Percentiles rank a stretch among this genome's conserved stretches.
These are phyloP conservation scores for Ectemnius continuus DNA, from an alignment of 2,888 invertebrate species.

Conservation along the genomic window DNA sequence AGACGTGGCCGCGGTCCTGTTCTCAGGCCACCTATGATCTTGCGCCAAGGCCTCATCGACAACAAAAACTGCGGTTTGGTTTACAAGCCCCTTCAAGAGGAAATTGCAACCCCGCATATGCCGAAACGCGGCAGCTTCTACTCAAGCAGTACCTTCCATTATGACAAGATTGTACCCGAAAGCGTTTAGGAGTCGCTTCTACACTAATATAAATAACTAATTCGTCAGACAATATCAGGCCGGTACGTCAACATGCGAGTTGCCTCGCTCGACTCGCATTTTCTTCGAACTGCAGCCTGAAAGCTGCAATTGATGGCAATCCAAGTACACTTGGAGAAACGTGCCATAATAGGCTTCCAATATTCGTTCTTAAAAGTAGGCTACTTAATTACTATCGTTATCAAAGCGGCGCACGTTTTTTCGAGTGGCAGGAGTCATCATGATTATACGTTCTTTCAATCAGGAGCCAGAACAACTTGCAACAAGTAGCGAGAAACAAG, in stretches of 20 bases:
- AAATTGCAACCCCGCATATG: constrained; percentile 84
- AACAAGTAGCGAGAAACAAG: background rate
- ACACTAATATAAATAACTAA: constrained; percentile 28
- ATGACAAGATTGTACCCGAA: constrained; percentile 83
- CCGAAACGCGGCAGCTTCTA: constrained; percentile 81
- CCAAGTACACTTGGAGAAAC: constrained; percentile 17
- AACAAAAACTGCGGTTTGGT: constrained; percentile 87
- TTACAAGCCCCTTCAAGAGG: constrained; percentile 89
- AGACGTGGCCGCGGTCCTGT: constrained; percentile 71
- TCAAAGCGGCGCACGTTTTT: constrained; percentile 17
- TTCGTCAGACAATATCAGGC: constrained; percentile 16
- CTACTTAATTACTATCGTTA: background rate
- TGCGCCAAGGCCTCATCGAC: constrained; percentile 73
- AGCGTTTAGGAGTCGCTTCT: constrained; percentile 78
- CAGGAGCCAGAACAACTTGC: too few species aligned
- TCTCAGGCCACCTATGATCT: constrained; percentile 74
- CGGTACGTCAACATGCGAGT: background rate
- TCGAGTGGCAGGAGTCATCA: constrained; percentile 8
- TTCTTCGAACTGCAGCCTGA: too few species aligned
- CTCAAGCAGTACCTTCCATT: constrained; percentile 83
- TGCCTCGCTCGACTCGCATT: too few species aligned
- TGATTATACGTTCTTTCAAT: constrained; percentile 11
- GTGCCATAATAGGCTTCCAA: constrained; percentile 1
- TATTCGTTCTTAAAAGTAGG: background rate
- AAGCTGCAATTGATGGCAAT: background rate